These are phyloP conservation scores for Morpho deidamia DNA, from an alignment of 2,888 invertebrate genomes.

Conservation along the genomic window DNA sequence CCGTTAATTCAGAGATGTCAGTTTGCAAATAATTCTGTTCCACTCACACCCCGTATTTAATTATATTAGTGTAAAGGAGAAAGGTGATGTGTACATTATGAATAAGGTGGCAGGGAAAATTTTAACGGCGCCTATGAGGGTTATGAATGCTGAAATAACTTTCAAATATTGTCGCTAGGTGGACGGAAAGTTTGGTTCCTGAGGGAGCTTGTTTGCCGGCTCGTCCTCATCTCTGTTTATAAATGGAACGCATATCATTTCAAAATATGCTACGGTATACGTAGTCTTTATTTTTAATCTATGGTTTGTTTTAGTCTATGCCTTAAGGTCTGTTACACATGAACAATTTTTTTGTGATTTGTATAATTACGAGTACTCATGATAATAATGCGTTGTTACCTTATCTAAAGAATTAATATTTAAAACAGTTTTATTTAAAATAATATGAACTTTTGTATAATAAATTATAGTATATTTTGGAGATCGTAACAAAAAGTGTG, in stretches of 20 bases:
- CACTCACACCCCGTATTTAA: constrained; percentile 31
- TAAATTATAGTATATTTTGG: too few relatives aligned
- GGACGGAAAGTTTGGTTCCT: constrained; percentile 75
- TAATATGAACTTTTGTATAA: too few relatives aligned
- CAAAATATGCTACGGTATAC: constrained; percentile 50
- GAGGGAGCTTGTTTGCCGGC: constrained; percentile 61
- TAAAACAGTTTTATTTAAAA: too few relatives aligned
- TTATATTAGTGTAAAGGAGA: constrained; percentile 36
- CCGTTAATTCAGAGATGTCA: constrained; percentile 75
- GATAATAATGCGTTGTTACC: too few relatives aligned
- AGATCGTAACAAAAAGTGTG: too few relatives aligned
- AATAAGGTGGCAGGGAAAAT: constrained; percentile 76
- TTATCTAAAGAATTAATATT: too few relatives aligned
- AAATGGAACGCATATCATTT: constrained; percentile 74
- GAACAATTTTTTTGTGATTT: too few relatives aligned
- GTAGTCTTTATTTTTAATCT: constrained; percentile 28
- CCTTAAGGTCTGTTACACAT: too few relatives aligned
- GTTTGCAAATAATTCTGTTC: constrained; percentile 63
- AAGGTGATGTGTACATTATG: constrained; percentile 61
- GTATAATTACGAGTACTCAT: too few relatives aligned
- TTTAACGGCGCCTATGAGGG: constrained; percentile 79
- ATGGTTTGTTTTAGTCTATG: too few relatives aligned
- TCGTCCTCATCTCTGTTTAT: constrained; percentile 68
- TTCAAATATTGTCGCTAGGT: constrained; percentile 79
- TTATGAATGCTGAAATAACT: constrained; percentile 78